Base-by-base conservation (phyloP, 2,888 invertebrate genomes). In the Rhagophthalmus giganteus region DNA sequence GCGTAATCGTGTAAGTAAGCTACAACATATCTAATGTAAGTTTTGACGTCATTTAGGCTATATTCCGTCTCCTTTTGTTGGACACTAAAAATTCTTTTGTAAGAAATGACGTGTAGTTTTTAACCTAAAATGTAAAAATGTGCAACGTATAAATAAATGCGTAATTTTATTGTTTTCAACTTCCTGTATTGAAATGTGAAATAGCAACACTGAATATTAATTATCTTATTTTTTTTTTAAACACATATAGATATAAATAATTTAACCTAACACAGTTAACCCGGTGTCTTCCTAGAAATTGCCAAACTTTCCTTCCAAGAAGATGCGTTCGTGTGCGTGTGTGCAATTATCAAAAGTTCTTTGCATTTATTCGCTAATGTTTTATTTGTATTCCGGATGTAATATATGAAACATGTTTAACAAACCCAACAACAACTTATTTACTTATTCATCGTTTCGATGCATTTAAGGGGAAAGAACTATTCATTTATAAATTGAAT, bases 91-190 rank as follows among this genome's bases (percentile, higher is more conserved):
- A 11, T 8, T 24, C 31, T 16, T 16, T 20, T 27, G 20, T 30
- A 16, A 12, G 16, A 41, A 31, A 38, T 44, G 50, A 50, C 50
- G 50, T 50, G 50, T 33, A 34, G 13, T 38, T 45, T 44, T 45
- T 45, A 13, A 40, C 51, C 45, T 24, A 45, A 51, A 45, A 39
- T 30, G 45, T 30, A 44, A 37, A 40, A 50, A 50, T 45, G 39
- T 47, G 47, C 39, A 51, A 51, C 27, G 50, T 40, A 53, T 48
- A 44, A 44, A 42, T 46, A 52, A 52, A 45, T 52, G 46, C 46
- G 52, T 41, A 46, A 45, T 53, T 53, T 53, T 53, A 53, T 53
- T 53, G 48, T 48, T 32, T 53, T 42, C 53, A 31, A 53, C 42
- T 53, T 53, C 53, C 53, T 47, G 47, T 39, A 53, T 53, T 48